phyloP scores from a whole-genome alignment of 2,888 invertebrate genomes.

The Lithophane ornitopus region DNA sequence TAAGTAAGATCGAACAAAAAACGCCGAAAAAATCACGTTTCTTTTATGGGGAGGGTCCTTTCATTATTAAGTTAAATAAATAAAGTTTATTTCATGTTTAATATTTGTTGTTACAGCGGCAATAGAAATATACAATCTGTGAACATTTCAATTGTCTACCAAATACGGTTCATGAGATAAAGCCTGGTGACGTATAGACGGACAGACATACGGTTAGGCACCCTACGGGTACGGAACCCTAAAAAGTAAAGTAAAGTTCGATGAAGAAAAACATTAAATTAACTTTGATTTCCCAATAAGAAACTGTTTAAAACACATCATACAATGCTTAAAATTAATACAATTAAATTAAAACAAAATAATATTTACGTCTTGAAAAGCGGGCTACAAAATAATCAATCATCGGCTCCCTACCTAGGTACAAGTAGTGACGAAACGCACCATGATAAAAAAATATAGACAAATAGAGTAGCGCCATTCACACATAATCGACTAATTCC shows the following conservation, averaged over 20 bases:
- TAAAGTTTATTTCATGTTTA: neutral
- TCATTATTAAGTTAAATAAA: no score
- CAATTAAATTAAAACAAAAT: neutral
- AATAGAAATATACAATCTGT: neutral
- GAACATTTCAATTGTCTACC: neutral
- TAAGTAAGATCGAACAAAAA: no score
- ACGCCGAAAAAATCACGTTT: neutral
- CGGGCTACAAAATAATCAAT: neutral
- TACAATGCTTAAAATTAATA: neutral
- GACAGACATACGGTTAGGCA: neutral
- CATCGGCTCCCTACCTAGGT: neutral
- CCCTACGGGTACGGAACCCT: neutral
- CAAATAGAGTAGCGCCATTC: conserved; percentile 44
- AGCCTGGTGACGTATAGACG: neutral
- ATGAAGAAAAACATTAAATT: neutral
- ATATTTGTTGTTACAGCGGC: neutral
- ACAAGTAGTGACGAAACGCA: conserved; percentile 7
- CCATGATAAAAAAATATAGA: conserved; percentile 37
- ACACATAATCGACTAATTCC: conserved; percentile 60
- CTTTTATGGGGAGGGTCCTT: neutral
- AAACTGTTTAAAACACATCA: neutral
- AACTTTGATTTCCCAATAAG: neutral
- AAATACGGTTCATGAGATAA: neutral
- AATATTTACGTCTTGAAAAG: neutral
- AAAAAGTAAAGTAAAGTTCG: neutral